Evolutionary conservation across 2,797 vertebrate genomes (phyloP), one percentile per base, ranked within the genome.

Genomic region (Uromys caudimaculatus): DNA sequence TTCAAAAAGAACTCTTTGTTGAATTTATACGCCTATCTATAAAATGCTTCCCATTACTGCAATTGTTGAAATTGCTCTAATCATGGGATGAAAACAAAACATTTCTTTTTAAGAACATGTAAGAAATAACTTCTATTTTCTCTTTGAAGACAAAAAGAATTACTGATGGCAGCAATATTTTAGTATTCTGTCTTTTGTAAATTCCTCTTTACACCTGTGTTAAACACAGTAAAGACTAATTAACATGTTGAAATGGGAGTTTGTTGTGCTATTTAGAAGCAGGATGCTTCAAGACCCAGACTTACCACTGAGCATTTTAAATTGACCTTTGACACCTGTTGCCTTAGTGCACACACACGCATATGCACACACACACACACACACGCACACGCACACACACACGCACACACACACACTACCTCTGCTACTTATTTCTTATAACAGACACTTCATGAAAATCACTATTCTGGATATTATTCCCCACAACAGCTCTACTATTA

Each of bases 51-150:
- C 92, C 69, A 91, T 94, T 96, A 96, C 78, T 71, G 27, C 41
- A 95, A 85, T 92, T 97, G 58, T 75, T 96, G 96, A 97, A 97
- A 97, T 90, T 94, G 94, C 84, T 92, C 94, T 96, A 90, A 97
- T 93, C 21, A 23, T 41, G 93, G 81, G 67, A 89, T 89, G 71
- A 97, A 98, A 97, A 98, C 88, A 97, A 97, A 98, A 82, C n/a
- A 95, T 75, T 94, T 83, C 79, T 97, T 96, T 97, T 96, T 94
- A 96, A 97, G 95, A 91, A 93, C 47, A 62, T 2, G 38, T 23
- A 97, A 97, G 73, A 82, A 97, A 98, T 96, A 96, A 97, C 97
- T 96, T 97, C 89, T 56, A 97, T 97, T 98, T 98, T 98, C 47
- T 75, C 94, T 98, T 95, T 97, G 83, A 91, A 62, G 93, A 85